Evolutionary conservation across 1,140 invertebrate genomes (phyloP), one percentile per base, ranked within the genome.

Genomic region (Hyposmocoma kahamanoa): DNA sequence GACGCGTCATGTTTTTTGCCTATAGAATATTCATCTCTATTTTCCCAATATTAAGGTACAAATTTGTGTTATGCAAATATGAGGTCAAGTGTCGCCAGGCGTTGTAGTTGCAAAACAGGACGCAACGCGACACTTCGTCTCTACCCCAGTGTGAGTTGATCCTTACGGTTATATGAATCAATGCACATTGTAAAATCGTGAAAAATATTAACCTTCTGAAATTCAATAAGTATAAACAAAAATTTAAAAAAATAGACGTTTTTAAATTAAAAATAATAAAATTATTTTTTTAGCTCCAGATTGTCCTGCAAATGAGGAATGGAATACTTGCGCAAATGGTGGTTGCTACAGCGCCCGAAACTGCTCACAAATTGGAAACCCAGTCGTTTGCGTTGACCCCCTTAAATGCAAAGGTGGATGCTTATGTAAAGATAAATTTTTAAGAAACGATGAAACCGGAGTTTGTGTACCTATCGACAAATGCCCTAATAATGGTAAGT

Each of bases 301-400:
- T 8, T 46, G 46, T 17, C 20, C n/a, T 11, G 34, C 24, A 10
- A 48, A 48, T 19, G 41, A 48, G 15, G 24, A 20, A 39, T 39
- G 26, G 24, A n/a, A 22, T 2, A 1, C 17, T 8, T 32, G 47
- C 11, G 10, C 18, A 6, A 46, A 39, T 18, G 26, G 47, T 8
- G 13, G 15, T 10, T 38, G 26, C 43, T 8, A 36, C 15, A 13
- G 39, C 1, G 24, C 46, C 3, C 11, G 20, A 13, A 28, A 10
- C 18, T 42, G 47, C 24, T 10, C 10, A 19, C 15, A 41, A n/a
- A 10, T 34, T 5, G 18, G 10, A 22, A 17, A 28, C 22, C 9
- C 3, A 9, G 22, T n/a, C 10, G 44, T 45, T 9, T 57, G 55
- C 43, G 11, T 57, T 13, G 46, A 47, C 15, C 24, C 28, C 0